These are phyloP conservation scores for Lymantria monacha DNA, from an alignment of 2,888 invertebrate genomes.

Conservation along the genomic window DNA sequence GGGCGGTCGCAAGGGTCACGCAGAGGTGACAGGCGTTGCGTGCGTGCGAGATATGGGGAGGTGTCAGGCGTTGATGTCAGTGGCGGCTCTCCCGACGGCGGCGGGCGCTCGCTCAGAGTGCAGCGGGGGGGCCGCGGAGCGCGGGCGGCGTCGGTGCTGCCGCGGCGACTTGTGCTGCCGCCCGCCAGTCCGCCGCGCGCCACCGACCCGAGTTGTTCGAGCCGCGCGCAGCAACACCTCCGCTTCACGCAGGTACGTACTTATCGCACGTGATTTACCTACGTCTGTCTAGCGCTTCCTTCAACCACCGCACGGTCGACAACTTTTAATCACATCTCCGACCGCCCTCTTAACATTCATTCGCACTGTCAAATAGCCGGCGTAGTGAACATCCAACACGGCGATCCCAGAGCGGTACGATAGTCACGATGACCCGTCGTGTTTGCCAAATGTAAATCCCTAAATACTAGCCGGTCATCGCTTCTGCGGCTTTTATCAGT, in stretches of 20 bases:
- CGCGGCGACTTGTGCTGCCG: constrained; percentile 35
- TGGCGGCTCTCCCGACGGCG: constrained; percentile 59
- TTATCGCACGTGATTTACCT: constrained; percentile 47
- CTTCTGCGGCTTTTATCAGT: constrained; percentile 77
- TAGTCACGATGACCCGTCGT: constrained; percentile 55
- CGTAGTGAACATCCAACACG: constrained; percentile 42
- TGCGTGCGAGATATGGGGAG: constrained; percentile 62
- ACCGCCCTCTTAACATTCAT: background rate
- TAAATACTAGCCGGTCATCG: constrained; percentile 77
- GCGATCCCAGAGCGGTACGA: constrained; percentile 35
- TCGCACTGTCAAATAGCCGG: constrained; percentile 44
- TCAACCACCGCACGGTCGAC: constrained; percentile 25
- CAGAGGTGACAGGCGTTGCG: constrained; percentile 63
- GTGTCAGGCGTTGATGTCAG: constrained; percentile 64
- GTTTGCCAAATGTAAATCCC: constrained; percentile 69
- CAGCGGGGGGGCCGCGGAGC: constrained; percentile 61
- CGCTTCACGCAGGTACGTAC: constrained; percentile 70
- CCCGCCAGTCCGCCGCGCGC: constrained; percentile 75
- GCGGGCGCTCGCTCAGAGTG: constrained; percentile 53
- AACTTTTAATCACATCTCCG: constrained; percentile 11
- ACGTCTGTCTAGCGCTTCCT: constrained; percentile 29
- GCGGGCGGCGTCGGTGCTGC: constrained; percentile 71
- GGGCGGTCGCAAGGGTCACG: constrained; percentile 58
- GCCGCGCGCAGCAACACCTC: constrained; percentile 53
- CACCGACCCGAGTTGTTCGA: constrained; percentile 67